Evolutionary conservation across 2,888 invertebrate species (phyloP).

Genomic region (Neoitamus cyanurus): DNA sequence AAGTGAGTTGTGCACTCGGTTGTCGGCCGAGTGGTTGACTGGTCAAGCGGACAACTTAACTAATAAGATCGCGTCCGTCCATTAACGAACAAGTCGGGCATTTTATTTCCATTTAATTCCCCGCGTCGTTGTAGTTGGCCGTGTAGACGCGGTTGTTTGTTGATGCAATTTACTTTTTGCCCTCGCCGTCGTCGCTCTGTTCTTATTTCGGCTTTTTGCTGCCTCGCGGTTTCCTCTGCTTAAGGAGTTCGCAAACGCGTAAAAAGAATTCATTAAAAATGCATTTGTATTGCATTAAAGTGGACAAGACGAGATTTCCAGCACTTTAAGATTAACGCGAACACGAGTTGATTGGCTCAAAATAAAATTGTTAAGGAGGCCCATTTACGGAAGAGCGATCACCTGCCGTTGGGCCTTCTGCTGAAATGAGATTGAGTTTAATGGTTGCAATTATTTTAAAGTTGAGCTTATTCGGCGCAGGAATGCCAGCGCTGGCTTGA

Average conservation of each 20-base stretch:
- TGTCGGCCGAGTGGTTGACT: constrained; percentile 37
- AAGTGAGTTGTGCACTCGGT: constrained; percentile 33
- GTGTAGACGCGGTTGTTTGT: constrained; percentile 40
- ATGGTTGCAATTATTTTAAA: constrained; percentile 13
- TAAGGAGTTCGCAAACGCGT: constrained; percentile 20
- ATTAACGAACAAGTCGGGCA: constrained; percentile 43
- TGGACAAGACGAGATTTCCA: constrained; percentile 46
- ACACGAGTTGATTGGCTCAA: constrained; percentile 44
- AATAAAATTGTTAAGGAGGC: constrained; percentile 40
- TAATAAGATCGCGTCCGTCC: constrained; percentile 45
- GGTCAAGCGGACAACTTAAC: constrained; percentile 46
- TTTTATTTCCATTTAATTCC: constrained; percentile 45
- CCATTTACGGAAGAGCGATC: constrained; percentile 42
- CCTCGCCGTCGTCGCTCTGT: background rate
- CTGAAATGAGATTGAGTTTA: constrained; percentile 21
- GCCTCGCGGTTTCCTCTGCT: constrained; percentile 6
- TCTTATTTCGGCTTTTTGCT: constrained; percentile 6
- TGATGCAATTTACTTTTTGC: constrained; percentile 41
- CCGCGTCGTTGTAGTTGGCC: constrained; percentile 13
- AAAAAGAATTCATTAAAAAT: constrained; percentile 47
- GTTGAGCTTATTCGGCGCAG: background rate
- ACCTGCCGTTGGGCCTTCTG: constrained; percentile 19
- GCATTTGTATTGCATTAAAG: constrained; percentile 46
- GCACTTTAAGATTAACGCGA: constrained; percentile 44
- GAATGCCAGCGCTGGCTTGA: background rate